phyloP scores from a whole-genome alignment of 2,888 invertebrate species.

The Calameuta idolon region DNA sequence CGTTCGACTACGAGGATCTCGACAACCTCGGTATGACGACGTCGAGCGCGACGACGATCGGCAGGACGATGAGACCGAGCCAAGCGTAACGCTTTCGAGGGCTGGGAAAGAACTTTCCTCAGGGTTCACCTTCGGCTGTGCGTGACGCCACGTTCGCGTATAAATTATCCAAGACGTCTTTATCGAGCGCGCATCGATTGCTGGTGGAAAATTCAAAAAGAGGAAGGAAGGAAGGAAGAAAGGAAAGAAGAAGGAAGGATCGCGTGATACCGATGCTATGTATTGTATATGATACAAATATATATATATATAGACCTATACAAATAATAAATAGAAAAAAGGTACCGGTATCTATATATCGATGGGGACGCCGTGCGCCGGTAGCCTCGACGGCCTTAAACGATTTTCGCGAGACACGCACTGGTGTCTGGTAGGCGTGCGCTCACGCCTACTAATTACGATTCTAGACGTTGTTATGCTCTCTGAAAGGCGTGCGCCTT shows the following conservation, averaged over 20 bases:
- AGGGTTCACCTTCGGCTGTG: constrained; percentile 4
- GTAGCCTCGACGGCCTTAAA: constrained; percentile 37
- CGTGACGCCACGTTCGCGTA: constrained; percentile 17
- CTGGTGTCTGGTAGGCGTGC: constrained; percentile 62
- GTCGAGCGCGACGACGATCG: constrained; percentile 34
- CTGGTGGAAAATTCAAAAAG: neutral
- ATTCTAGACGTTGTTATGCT: constrained; percentile 59
- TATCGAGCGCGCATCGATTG: neutral
- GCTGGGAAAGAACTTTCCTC: constrained; percentile 20
- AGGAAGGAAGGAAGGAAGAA: neutral
- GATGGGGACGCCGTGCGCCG: constrained; percentile 5
- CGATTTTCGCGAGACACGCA: constrained; percentile 46
- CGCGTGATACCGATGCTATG: neutral
- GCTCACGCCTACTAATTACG: constrained; percentile 66
- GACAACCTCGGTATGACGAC: constrained; percentile 27
- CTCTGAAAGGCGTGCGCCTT: constrained; percentile 24
- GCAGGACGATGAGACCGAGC: neutral
- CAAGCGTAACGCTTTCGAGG: constrained; percentile 13
- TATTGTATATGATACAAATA: neutral
- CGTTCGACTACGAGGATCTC: constrained; percentile 21
- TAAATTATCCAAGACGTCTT: neutral
- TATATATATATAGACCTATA: constrained; percentile 1
- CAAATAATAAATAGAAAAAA: neutral
- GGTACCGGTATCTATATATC: neutral
- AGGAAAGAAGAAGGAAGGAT: neutral